Base-by-base conservation (phyloP, 2,888 invertebrate species). In the Cerastis rubricosa region DNA sequence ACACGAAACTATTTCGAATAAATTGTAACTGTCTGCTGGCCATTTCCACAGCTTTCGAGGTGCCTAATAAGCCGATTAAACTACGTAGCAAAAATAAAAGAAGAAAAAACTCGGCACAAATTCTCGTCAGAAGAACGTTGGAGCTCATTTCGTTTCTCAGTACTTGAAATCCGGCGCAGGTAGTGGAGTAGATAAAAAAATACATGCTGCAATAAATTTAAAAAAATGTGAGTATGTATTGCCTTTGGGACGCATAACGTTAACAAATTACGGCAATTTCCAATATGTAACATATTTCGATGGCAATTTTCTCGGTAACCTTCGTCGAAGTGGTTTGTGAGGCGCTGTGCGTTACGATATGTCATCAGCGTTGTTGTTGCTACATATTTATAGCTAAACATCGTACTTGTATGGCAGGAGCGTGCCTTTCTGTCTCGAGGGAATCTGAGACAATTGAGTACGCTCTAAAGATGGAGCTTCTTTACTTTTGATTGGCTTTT, bases 191-290 rank as follows among this genome's bases (percentile, higher is more conserved):
- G 81, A 87, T 87, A 88, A 90, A 90, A 90, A 90, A 89, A 87
- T 88, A 89, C 86, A 86, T 73, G 78, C 74, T 64, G 84, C 83
- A 81, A 89, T 90, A 90, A 89, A 90, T 91, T 92, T 89, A 74
- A 91, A 91, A 86, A 87, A 87, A 87, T 83, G 83, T 61, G 68
- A 65, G 66, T 64, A 47, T 77, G 57, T 78, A 85, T 88, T 88
- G 76, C 94, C 86, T 90, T 65, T 66, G 93, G 92, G 93, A 90
- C 85, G 77, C 90, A 92, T 94, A 92, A 93, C 90, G 90, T 90
- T 92, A 94, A 94, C 93, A 93, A 94, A 94, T 94, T 92, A 91
- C 90, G 79, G 90, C 93, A 91, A 92, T 94, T 92, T 91, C 90
- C 93, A 93, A 94, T 93, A 91, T 92, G 91, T 92, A 89, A 91